Conservation (phyloP, 2,888 invertebrate species). For the Thumatha senex region DNA sequence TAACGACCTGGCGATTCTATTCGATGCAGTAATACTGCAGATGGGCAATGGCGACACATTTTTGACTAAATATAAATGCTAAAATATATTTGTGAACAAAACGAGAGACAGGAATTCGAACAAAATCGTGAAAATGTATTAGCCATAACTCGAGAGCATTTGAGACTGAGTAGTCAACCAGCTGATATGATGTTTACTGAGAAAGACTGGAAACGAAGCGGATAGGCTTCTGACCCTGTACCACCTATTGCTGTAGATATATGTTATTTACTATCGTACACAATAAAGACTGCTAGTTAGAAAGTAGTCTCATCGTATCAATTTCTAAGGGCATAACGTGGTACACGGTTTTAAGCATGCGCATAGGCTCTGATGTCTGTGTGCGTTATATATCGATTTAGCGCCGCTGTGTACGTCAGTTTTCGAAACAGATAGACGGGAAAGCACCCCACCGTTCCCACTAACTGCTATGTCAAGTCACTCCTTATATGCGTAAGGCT, state of each 20-base stretch:
- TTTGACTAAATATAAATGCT: slow-evolving; percentile 38
- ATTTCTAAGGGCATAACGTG: slow-evolving; percentile 57
- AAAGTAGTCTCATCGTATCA: slow-evolving; percentile 32
- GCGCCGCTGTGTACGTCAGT: slow-evolving; percentile 73
- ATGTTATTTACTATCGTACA: slow-evolving; percentile 31
- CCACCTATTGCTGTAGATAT: slow-evolving; percentile 54
- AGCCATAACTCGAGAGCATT: slow-evolving; percentile 70
- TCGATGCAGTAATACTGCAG: slow-evolving; percentile 63
- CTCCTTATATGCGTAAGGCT: slow-evolving; percentile 60
- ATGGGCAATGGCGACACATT: slow-evolving; percentile 47
- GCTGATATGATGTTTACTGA: slow-evolving; percentile 80
- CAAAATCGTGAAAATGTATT: slow-evolving; percentile 49
- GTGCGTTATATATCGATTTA: slow-evolving; percentile 77
- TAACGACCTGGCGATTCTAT: slow-evolving; percentile 52
- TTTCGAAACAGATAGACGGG: slow-evolving; percentile 58
- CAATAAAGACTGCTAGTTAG: slow-evolving; percentile 14
- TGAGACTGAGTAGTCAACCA: slow-evolving; percentile 69
- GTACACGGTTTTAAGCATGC: slow-evolving; percentile 67
- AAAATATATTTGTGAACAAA: slow-evolving; percentile 28
- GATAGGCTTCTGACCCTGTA: slow-evolving; percentile 55
- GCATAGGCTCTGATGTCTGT: slow-evolving; percentile 56
- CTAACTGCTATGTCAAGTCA: slow-evolving; percentile 8
- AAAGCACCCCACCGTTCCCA: slow-evolving; percentile 46
- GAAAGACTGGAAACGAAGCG: slow-evolving; percentile 63
- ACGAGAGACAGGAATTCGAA: slow-evolving; percentile 43